Evolutionary conservation across 2,797 vertebrate species (phyloP), one percentile per base, ranked within the genome.

Genomic region (Periophthalmus magnuspinnatus): DNA sequence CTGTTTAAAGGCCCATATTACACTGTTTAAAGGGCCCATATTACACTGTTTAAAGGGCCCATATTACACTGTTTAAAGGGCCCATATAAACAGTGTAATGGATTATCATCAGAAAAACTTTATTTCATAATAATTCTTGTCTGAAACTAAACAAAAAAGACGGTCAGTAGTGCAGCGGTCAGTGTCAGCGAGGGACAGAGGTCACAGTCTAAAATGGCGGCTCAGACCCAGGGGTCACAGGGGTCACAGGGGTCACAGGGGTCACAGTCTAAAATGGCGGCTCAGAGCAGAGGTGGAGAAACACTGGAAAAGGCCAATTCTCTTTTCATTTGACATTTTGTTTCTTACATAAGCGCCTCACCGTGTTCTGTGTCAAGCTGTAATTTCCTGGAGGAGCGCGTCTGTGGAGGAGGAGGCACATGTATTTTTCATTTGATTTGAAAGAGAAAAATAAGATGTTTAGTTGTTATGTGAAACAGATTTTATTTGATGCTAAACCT

Each of bases 291-390:
- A 77, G 68, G 84, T 60, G 14, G 69, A 71, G 70, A 68, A 72
- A 60, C 68, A 14, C 58, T 77, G 45, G 24, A 65, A 84, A 76
- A 83, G 77, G 72, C 59, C 75, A 77, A 70, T 48, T 80, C 47
- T 13, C 48, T 6, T 24, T 76, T 81, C 9, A 41, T 76, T 80
- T 7, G 7, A 69, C 62, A 14, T 69, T 69, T 8, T 65, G 70
- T 76, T 81, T 75, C 81, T 84, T 84, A 73, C 67, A 50, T 71
- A 83, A 86, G 73, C 65, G 71, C 17, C 38, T 73, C 75, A 82
- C 73, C 75, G 48, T 74, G 76, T 66, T 85, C 69, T 64, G 68
- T 81, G 79, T 75, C 82, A 72, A 76, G n/a, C 73, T 61, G 28
- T 63, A 62, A 68, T 73, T 74, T 77, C 65, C 76, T 50, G 24